A percentile compares a stretch with the other conserved stretches of the same genome.
Evolutionary conservation across 2,888 invertebrate species (phyloP).

Genomic region (Pollenia amentaria): DNA sequence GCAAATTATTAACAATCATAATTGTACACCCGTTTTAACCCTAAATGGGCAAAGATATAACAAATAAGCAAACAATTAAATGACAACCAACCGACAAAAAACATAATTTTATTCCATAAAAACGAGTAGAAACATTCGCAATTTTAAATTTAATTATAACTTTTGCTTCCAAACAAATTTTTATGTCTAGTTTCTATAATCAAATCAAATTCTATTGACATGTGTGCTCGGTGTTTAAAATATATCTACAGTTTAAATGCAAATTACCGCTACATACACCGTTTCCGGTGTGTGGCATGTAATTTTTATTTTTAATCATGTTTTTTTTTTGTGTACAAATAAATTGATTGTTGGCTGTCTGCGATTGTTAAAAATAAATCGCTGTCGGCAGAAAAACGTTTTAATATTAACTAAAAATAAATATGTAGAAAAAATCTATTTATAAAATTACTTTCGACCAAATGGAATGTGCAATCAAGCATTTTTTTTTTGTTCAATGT

Average conservation of each 20-base stretch:
- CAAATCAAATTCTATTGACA: slow-evolving; percentile 7
- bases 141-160: slow-evolving; percentile 2
- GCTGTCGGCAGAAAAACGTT: slow-evolving; percentile 34
- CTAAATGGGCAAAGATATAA: background rate
- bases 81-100: slow-evolving; percentile 4
- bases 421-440: slow-evolving; percentile 54
- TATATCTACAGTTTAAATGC: slow-evolving; percentile 36
- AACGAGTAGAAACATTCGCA: background rate
- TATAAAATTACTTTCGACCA: slow-evolving; percentile 58
- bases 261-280: slow-evolving; percentile 55
- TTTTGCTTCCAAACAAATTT: background rate
- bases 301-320: background rate
- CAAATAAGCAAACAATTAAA: slow-evolving; percentile 12
- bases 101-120: slow-evolving; percentile 2
- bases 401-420: slow-evolving; percentile 57
- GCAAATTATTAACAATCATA: background rate
- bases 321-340: slow-evolving; percentile 1
- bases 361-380: slow-evolving; percentile 66
- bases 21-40: background rate
- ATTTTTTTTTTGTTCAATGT: slow-evolving; percentile 1
- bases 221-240: slow-evolving; percentile 19
- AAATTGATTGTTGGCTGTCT: slow-evolving; percentile 40
- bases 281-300: slow-evolving; percentile 62
- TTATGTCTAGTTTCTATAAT: slow-evolving; percentile 5
- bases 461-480: slow-evolving; percentile 58